These are phyloP conservation scores for Chaetops frenatus DNA, from an alignment of 2,113 vertebrate genomes.

Conservation along the genomic window DNA sequence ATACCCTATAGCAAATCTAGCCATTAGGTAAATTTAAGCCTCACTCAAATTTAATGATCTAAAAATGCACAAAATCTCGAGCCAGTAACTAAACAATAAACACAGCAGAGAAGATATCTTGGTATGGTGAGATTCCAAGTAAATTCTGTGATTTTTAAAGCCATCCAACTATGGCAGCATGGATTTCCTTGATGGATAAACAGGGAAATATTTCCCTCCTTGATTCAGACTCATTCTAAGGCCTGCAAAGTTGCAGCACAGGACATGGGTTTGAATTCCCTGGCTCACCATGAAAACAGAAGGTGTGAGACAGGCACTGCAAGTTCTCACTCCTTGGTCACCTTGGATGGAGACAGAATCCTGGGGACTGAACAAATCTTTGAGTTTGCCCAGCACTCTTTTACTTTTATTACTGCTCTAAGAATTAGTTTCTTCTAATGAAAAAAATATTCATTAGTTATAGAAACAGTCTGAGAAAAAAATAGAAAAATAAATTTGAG, in stretches of 20 bases:
- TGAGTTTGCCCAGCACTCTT: neutral
- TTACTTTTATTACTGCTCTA: neutral
- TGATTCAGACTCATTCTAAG: neutral
- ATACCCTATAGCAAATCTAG: neutral
- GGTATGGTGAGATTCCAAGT: rapidly evolving
- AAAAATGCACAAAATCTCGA: neutral
- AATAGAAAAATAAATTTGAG: neutral
- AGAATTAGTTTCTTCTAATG: neutral
- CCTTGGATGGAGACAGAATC: neutral
- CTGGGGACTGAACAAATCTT: neutral
- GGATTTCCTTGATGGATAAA: neutral
- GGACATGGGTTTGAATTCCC: neutral
- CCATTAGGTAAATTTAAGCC: neutral
- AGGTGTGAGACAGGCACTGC: neutral
- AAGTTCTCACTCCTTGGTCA: neutral
- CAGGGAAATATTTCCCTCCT: neutral
- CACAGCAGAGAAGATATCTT: neutral
- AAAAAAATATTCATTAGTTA: neutral
- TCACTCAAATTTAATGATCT: neutral
- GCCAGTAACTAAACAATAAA: neutral
- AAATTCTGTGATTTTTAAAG: neutral
- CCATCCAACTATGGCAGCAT: neutral
- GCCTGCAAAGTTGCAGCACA: neutral
- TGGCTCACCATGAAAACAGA: too few species aligned
- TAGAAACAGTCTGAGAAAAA: neutral